Base-by-base conservation (phyloP, 2,113 vertebrate species). In the Corythornis madagascariensis region DNA sequence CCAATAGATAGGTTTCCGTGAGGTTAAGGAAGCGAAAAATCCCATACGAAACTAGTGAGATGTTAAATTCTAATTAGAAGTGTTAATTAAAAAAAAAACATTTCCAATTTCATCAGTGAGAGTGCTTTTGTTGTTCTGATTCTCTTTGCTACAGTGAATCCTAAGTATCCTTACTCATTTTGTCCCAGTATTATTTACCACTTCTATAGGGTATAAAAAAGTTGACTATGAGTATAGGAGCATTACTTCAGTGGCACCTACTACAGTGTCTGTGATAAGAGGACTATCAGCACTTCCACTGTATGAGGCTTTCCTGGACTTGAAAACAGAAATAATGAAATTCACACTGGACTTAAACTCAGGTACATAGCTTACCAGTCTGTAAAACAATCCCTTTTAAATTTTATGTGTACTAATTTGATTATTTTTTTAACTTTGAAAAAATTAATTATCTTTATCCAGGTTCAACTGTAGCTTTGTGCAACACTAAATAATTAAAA, bases 41-140 rank as follows among this genome's bases (percentile, higher is more conserved):
- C 98, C 97, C 97, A 98, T 98, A 98, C 96, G 96, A 98, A 98
- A 97, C 97, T 98, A 98, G 97, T 97, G 97, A 98, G 97, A 98
- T 98, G 98, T 97, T 98, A 98, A 98, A 98, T 98, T 98, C 97
- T 98, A 98, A 98, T 98, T 98, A 98, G 97, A 98, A 98, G 97
- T 98, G 98, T 98, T 98, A 98, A 98, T 98, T 98, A 98, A 98
- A 98, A 98, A 97, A 97, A 98, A 98, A 97, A 96, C 96, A 96
- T 97, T 97, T 98, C 97, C 97, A 98, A 98, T 98, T 98, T 98
- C 97, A 98, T 98, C 97, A 98, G 96, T 91, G 96, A 98, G 97
- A 97, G 97, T 97, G 96, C 97, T 97, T 97, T 97, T 97, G 97
- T 97, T 97, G 97, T 98, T 97, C 95, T 50, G 95, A 97, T 95